phyloP scores from a whole-genome alignment of 2,113 vertebrate genomes.

The Melanostigma gelatinosum region DNA sequence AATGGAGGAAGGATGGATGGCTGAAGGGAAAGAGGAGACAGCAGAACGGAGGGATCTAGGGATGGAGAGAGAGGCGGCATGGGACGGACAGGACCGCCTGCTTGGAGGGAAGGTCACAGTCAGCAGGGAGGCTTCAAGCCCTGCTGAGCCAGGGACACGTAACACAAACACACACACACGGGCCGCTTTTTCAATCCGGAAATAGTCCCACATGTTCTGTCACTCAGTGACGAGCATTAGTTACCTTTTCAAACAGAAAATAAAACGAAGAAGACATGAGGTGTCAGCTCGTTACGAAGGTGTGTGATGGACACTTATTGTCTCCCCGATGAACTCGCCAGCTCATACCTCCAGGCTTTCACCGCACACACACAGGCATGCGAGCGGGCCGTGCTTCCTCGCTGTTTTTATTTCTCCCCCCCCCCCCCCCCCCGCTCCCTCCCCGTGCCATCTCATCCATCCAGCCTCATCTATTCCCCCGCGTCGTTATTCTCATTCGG shows the following conservation, averaged over 20 bases:
- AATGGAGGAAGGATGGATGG: slow-evolving; percentile 21
- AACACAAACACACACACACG: slow-evolving; percentile 4
- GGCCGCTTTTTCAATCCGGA: neutral
- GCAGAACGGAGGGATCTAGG: slow-evolving; percentile 35
- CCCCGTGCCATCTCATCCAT: slow-evolving; percentile 6
- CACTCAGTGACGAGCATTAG: neutral
- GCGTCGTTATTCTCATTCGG: slow-evolving; percentile 60
- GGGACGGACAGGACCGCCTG: slow-evolving; percentile 36
- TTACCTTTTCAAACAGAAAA: slow-evolving; percentile 16
- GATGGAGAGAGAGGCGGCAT: neutral
- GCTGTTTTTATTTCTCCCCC: slow-evolving; percentile 33
- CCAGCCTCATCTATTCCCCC: slow-evolving; percentile 35
- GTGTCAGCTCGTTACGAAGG: slow-evolving; percentile 31
- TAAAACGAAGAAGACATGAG: neutral
- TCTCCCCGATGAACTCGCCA: slow-evolving; percentile 19
- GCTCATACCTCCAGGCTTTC: slow-evolving; percentile 1
- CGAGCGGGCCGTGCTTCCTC: neutral
- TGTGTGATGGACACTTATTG: slow-evolving; percentile 41
- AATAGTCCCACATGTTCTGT: slow-evolving; percentile 9
- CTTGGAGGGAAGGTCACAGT: slow-evolving; percentile 70
- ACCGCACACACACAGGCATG: neutral
- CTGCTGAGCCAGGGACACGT: slow-evolving; percentile 49
- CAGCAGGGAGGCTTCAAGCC: slow-evolving; percentile 57
- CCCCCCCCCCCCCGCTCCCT: neutral
- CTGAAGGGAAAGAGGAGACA: slow-evolving; percentile 6